phyloP scores from a whole-genome alignment of 2,113 vertebrate species.

The Lasiurus cinereus region DNA sequence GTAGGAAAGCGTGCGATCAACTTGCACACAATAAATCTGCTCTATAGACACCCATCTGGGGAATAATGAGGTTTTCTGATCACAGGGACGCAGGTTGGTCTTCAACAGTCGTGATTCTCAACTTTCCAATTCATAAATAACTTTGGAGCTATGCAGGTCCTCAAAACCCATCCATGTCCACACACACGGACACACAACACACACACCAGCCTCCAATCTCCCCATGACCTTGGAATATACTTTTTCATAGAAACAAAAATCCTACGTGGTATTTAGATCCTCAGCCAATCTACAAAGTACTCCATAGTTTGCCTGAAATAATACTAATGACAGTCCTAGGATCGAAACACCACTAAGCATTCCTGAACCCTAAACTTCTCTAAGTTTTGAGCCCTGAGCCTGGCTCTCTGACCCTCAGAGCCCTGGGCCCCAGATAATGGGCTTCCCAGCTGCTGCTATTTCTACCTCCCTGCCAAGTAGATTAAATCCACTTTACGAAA shows the following conservation, averaged over 20 bases:
- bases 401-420: not conserved
- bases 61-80: not conserved
- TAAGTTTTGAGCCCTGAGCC: not conserved
- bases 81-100: not conserved
- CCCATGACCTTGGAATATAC: not conserved
- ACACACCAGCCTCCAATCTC: not conserved
- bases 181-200: no score
- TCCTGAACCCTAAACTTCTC: not conserved
- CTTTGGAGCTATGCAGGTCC: not conserved
- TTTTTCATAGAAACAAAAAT: not conserved
- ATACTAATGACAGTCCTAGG: not conserved
- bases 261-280: not conserved
- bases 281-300: not conserved
- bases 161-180: not conserved
- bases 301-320: not conserved
- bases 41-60: not conserved
- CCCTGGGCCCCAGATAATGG: fast-evolving
- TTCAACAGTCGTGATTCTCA: not conserved
- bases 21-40: not conserved
- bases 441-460: not conserved
- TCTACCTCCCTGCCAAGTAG: not conserved
- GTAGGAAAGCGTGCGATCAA: not conserved
- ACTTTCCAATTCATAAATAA: not conserved
- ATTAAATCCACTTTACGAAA: not conserved
- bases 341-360: not conserved